These are phyloP conservation scores for Prinia subflava DNA, from an alignment of 2,113 vertebrate genomes.

Conservation along the genomic window DNA sequence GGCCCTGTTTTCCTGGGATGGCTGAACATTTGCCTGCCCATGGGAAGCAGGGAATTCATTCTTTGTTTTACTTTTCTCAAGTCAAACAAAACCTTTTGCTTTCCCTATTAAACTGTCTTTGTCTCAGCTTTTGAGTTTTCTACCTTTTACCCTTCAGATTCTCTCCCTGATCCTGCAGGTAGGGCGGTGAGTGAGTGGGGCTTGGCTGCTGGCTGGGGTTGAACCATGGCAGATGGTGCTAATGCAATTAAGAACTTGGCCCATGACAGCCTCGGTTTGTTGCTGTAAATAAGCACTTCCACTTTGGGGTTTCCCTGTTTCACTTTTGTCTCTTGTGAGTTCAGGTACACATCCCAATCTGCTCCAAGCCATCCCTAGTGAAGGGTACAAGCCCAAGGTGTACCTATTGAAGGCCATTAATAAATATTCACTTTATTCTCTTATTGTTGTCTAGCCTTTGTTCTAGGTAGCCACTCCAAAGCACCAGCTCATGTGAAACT, in stretches of 20 bases:
- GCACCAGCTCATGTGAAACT: background rate
- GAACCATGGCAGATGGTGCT: background rate
- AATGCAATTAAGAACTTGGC: background rate
- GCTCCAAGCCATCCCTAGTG: background rate
- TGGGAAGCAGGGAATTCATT: background rate
- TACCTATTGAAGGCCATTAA: background rate
- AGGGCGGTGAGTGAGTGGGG: background rate
- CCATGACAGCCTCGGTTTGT: fast-evolving
- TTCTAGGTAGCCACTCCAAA: background rate
- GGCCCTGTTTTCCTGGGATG: background rate
- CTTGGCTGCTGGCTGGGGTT: background rate
- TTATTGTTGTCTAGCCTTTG: background rate
- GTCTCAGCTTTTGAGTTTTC: background rate
- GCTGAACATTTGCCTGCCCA: fast-evolving
- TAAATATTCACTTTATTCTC: background rate
- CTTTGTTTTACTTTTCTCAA: background rate
- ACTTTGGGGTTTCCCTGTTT: background rate
- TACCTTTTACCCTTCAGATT: background rate
- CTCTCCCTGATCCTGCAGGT: background rate
- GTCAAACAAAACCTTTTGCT: background rate
- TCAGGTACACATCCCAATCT: background rate
- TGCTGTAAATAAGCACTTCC: background rate
- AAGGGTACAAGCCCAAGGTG: too few relatives aligned
- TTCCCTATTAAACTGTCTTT: background rate
- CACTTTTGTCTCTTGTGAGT: background rate